phyloP scores from a whole-genome alignment of 1,140 invertebrate genomes.

The Diploscapter pachys region DNA sequence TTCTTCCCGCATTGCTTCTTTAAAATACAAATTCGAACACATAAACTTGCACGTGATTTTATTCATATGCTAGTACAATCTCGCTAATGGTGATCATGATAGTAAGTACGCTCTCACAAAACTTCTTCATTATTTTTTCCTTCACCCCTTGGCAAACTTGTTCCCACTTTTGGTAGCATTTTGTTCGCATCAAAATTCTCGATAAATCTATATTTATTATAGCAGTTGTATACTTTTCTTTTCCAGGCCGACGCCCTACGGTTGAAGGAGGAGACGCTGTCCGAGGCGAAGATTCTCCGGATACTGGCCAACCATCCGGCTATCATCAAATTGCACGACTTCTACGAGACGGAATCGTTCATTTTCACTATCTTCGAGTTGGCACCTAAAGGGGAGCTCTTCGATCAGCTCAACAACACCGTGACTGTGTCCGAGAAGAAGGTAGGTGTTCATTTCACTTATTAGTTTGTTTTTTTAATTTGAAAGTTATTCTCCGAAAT shows the following conservation, averaged over 20 bases:
- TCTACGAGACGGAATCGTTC: conserved; percentile 94
- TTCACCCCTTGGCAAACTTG: no score
- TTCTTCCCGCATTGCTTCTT: no score
- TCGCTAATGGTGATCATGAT: no score
- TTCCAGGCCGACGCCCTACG: conserved; percentile 64
- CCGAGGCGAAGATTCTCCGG: conserved; percentile 87
- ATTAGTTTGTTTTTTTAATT: not conserved
- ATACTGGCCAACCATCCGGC: conserved; percentile 88
- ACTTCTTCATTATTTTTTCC: no score
- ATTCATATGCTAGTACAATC: no score
- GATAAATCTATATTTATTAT: not conserved
- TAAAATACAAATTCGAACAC: no score
- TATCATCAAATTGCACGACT: conserved; percentile 97
- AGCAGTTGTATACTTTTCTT: not conserved
- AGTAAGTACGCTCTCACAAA: no score
- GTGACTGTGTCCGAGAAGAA: conserved; percentile 98
- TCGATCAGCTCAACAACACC: conserved; percentile 94
- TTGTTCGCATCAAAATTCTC: not conserved
- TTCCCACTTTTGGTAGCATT: no score
- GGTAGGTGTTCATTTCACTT: conserved; percentile 20
- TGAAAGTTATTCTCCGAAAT: no score
- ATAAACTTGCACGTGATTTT: no score
- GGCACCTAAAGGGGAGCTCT: conserved; percentile 95
- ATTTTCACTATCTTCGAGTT: conserved; percentile 98
- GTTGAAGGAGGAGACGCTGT: conserved; percentile 74